Conservation (phyloP, 2,888 invertebrate species). For the Melinaea menophilus region DNA sequence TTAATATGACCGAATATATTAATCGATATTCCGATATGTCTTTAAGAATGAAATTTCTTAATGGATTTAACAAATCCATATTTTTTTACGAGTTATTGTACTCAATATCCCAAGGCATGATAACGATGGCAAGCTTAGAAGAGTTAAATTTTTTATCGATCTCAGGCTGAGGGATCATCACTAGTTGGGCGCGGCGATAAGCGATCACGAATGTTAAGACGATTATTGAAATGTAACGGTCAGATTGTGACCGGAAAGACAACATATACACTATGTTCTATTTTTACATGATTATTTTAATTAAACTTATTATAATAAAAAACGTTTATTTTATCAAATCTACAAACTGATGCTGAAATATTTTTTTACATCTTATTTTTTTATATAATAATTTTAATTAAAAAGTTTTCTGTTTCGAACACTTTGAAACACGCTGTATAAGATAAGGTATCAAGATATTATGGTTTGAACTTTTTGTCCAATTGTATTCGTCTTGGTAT, state of each 20-base stretch:
- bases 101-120: neutral
- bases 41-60: conserved; percentile 11
- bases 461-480: conserved; percentile 74
- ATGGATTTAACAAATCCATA: conserved; percentile 20
- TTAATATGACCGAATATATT: conserved; percentile 12
- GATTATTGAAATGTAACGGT: conserved; percentile 79
- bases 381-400: no score
- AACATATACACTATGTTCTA: conserved; percentile 45
- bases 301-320: neutral
- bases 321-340: neutral
- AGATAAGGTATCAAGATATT: conserved; percentile 46
- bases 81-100: conserved; percentile 13
- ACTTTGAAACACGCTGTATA: conserved; percentile 45
- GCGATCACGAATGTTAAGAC: conserved; percentile 73
- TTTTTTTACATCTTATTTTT: neutral
- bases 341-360: neutral
- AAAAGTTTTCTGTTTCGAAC: no score
- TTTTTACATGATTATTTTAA: neutral
- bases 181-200: conserved; percentile 74
- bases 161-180: conserved; percentile 40
- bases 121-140: conserved; percentile 8
- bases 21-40: conserved; percentile 8
- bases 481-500: conserved; percentile 68
- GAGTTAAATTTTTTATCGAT: conserved; percentile 24
- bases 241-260: conserved; percentile 75